A percentile compares a stretch with the other conserved stretches of the same genome.
Conservation (phyloP, 2,113 vertebrate genomes). For the Saimiri boliviensis region DNA sequence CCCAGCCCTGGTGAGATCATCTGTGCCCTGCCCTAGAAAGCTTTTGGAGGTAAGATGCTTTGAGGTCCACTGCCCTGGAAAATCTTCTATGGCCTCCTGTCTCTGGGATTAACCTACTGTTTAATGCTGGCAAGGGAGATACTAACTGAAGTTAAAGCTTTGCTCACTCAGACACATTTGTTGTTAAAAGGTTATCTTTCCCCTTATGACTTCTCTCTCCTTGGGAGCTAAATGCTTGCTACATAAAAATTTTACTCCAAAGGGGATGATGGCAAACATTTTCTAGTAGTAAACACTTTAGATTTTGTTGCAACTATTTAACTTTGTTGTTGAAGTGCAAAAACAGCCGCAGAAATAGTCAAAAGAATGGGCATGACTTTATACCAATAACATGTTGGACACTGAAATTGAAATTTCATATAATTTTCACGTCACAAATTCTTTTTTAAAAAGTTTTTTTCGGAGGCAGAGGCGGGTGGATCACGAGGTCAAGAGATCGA, state of each 20-base stretch:
- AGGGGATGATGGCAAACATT: background rate
- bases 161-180: background rate
- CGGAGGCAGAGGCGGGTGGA: too few species aligned
- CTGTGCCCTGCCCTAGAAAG: background rate
- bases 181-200: background rate
- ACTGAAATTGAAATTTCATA: background rate
- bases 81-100: background rate
- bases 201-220: background rate
- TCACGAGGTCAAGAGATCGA: too few species aligned
- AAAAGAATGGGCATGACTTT: background rate
- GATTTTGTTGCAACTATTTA: background rate
- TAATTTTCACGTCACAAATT: background rate
- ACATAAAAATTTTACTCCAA: background rate
- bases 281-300: background rate
- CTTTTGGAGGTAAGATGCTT: background rate
- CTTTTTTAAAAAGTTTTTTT: background rate
- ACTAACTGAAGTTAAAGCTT: background rate
- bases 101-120: background rate
- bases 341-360: background rate
- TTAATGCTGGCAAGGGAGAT: background rate
- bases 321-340: background rate
- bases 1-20: too few species aligned
- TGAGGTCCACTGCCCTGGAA: background rate
- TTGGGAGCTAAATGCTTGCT: background rate
- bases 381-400: background rate